A percentile compares a stretch with the other conserved stretches of the same genome.
Conservation (phyloP, 2,888 invertebrate genomes). For the Hirtodrosophila duncani region DNA sequence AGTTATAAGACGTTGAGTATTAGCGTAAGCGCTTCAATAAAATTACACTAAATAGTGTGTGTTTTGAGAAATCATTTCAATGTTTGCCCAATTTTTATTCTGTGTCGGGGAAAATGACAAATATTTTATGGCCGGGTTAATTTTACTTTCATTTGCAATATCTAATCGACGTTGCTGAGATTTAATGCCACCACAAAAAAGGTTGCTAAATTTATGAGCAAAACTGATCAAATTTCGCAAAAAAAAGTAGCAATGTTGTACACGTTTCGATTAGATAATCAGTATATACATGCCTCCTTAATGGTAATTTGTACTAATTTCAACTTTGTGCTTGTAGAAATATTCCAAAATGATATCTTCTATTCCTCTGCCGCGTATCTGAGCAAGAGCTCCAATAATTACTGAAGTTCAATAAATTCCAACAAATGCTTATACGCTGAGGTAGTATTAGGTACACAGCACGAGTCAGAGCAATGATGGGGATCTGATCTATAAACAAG, state of each 20-base stretch:
- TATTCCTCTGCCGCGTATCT: too few relatives aligned
- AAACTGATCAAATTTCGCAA: constrained; percentile 1
- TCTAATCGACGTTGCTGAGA: constrained; percentile 33
- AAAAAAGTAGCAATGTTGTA: constrained; percentile 8
- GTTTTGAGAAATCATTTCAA: not conserved
- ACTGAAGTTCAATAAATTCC: too few relatives aligned
- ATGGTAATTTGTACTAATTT: too few relatives aligned
- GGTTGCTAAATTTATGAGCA: constrained; percentile 37
- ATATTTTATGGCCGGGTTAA: not conserved
- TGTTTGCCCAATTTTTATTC: not conserved
- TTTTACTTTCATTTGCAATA: constrained; percentile 12
- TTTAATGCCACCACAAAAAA: constrained; percentile 36
- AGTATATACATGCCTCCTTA: too few relatives aligned
- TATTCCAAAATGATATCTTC: too few relatives aligned
- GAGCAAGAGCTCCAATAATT: too few relatives aligned
- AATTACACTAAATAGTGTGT: constrained; percentile 18
- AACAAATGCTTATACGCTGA: too few relatives aligned
- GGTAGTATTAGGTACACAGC: too few relatives aligned
- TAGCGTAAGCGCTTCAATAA: constrained; percentile 53
- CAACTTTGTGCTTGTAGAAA: too few relatives aligned
- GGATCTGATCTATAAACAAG: too few relatives aligned
- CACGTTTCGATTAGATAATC: too few relatives aligned
- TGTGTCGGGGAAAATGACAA: not conserved
- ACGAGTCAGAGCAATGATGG: too few relatives aligned
- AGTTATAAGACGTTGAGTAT: constrained; percentile 30